phyloP scores from a whole-genome alignment of 2,888 invertebrate species.

The Teleogryllus oceanicus region DNA sequence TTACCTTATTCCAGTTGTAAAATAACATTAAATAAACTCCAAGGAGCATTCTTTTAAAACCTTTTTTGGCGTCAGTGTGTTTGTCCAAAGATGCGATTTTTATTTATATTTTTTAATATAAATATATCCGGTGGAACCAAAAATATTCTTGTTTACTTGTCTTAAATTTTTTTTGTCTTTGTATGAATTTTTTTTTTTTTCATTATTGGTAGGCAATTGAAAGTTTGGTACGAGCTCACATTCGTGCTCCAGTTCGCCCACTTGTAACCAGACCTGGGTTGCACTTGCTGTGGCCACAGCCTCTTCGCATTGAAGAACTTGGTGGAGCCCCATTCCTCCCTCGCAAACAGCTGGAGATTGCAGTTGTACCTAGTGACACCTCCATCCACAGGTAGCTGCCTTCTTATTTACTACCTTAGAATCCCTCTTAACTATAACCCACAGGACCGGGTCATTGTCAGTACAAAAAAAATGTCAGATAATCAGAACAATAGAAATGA shows the following conservation, averaged over 20 bases:
- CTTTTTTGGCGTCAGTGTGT: too few relatives aligned
- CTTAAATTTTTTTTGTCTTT: neutral
- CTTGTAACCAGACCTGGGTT: conserved; percentile 49
- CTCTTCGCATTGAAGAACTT: conserved; percentile 54
- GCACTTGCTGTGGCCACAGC: conserved; percentile 58
- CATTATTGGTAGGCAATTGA: conserved; percentile 39
- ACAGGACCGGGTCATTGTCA: too few relatives aligned
- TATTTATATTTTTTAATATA: too few relatives aligned
- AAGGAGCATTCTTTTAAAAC: too few relatives aligned
- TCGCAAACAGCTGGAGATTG: conserved; percentile 50
- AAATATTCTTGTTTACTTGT: too few relatives aligned
- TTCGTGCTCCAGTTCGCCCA: conserved; percentile 44
- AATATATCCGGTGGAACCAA: too few relatives aligned
- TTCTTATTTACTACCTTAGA: neutral
- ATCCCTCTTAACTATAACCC: too few relatives aligned
- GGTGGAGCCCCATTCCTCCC: conserved; percentile 50
- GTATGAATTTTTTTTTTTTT: conserved; percentile 23
- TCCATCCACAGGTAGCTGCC: conserved; percentile 42
- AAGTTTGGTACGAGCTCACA: conserved; percentile 39
- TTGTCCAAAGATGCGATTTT: too few relatives aligned
- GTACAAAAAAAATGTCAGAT: too few relatives aligned
- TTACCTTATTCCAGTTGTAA: too few relatives aligned
- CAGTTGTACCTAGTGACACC: conserved; percentile 45
- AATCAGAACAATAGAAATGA: too few relatives aligned
- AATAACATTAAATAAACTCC: too few relatives aligned